Base-by-base conservation (phyloP, 2,797 vertebrate genomes). In the Lateolabrax maculatus region DNA sequence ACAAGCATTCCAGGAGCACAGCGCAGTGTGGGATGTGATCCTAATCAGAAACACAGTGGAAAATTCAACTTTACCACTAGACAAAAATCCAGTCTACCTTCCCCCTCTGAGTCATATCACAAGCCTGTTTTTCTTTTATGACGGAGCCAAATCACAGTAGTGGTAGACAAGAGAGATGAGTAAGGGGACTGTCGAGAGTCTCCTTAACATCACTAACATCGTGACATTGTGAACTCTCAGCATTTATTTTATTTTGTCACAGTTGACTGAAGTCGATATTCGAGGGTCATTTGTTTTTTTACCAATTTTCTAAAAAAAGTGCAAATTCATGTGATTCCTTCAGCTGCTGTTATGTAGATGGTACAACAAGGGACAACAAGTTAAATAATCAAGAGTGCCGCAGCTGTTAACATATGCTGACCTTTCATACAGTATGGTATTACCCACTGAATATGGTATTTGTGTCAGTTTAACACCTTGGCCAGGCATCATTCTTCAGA, bases 1-100 rank as follows among this genome's bases (percentile, higher is more conserved):
- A 94, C 86, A 94, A 95, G 93, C 94, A 95, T 93, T 94, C 93
- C 90, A 90, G 84, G 68, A 87, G 89, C 83, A 75, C 79, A 84
- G 87, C 87, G 6, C 91, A 80, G 87, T 86, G 87, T 87, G 88
- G 88, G 90, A 90, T 93, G 87, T 85, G 93, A 93, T 92, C 80
- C 73, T 92, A 93, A 93, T 94, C 92, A 92, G 79, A 89, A 85
- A 82, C 89, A 82, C 86, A 77, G 89, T 90, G 91, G 91, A 93
- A 94, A 93, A 90, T 75, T 85, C 80, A 29, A 29, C 84, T 79
- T 80, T 52, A 71, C 79, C 27, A 71, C 37, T 37, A 58, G 66
- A 62, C 80, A 71, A 56, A 83, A 82, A 83, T 82, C 71, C 69
- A 52, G 39, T 58, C 70, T 77, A 60, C 77, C 75, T 75, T 57